Base-by-base conservation (phyloP, 1,140 invertebrate species). In the Copidosoma floridanum region DNA sequence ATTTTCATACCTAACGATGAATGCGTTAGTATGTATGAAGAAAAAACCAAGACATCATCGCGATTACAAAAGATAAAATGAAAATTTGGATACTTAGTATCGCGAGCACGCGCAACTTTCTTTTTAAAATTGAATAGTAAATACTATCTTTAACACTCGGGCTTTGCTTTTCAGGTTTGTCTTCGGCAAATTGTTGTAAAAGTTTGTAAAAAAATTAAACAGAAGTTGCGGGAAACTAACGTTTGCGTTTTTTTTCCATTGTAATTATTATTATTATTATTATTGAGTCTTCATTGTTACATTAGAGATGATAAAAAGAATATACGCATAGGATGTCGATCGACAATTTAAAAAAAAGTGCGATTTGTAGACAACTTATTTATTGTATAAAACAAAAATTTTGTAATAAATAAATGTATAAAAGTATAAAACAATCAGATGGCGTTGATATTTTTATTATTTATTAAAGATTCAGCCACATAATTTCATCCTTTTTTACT, bases 141-240 rank as follows among this genome's bases (percentile, higher is more conserved):
- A n/a, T n/a, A n/a, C n/a, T n/a, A n/a, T n/a, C n/a, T n/a, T 35
- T 16, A 50, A 53, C 24, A 53, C 16, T 47, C 18, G 21, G 44
- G n/a, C 35, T 46, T 61, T 35, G 52, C 24, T 61, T 55, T 61
- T 55, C 26, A 7, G 43, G 21, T 43, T 10, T 47, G 35, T 51
- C 20, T 58, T 53, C 29, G n/a, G n/a, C n/a, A 57, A 63, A 46
- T 57, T 53, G 21, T 63, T 57, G 43, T 41, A 4, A 35, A 44
- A 46, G 7, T 50, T 32, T 40, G 35, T 38, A 21, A 14, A 26
- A 38, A 53, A 53, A 38, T 14, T 53, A 14, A 32, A 2, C 6
- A 44, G 21, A n/a, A 1, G 27, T 43, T 50, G 47, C 10, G n/a
- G 43, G 38, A 3, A 18, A 46, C 43, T 18, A 18, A 6, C 29